Percentiles rank a stretch among this genome's conserved stretches.
phyloP scores from a whole-genome alignment of 2,888 invertebrate genomes.

The Aleiodes testaceus region DNA sequence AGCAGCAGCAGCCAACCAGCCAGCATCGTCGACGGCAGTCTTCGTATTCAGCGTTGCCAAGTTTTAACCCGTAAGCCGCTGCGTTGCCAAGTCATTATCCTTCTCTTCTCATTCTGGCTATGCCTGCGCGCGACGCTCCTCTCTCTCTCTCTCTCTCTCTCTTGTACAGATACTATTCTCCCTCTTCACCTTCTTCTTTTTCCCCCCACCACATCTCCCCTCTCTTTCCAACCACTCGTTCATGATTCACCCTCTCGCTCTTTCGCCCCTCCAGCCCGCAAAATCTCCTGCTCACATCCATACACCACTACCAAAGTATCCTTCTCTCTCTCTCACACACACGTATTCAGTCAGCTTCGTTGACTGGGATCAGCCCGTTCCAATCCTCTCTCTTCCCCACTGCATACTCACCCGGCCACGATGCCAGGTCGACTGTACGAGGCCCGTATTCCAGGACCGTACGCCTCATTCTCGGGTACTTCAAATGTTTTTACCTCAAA shows the following conservation, averaged over 20 bases:
- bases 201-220: constrained; percentile 32
- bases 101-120: constrained; percentile 40
- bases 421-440: constrained; percentile 56
- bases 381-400: constrained; percentile 33
- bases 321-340: constrained; percentile 17
- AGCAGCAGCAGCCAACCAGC: constrained; percentile 35
- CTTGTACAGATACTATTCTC: background rate
- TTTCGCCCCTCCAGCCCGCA: constrained; percentile 21
- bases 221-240: constrained; percentile 39
- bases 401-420: constrained; percentile 48
- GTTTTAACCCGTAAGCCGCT: constrained; percentile 48
- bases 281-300: constrained; percentile 37
- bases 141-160: constrained; percentile 2
- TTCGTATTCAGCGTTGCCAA: constrained; percentile 48
- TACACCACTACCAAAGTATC: constrained; percentile 49
- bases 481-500: background rate
- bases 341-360: background rate
- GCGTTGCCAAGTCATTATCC: constrained; percentile 57
- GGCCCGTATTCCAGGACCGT: constrained; percentile 58
- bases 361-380: constrained; percentile 59
- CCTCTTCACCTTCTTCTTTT: constrained; percentile 31
- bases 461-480: constrained; percentile 42
- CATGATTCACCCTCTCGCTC: constrained; percentile 12
- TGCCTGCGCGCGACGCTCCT: constrained; percentile 48
- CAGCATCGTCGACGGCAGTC: constrained; percentile 28